Conservation (phyloP, 2,797 vertebrate species). For the Parauchenoglanis ngamensis region DNA sequence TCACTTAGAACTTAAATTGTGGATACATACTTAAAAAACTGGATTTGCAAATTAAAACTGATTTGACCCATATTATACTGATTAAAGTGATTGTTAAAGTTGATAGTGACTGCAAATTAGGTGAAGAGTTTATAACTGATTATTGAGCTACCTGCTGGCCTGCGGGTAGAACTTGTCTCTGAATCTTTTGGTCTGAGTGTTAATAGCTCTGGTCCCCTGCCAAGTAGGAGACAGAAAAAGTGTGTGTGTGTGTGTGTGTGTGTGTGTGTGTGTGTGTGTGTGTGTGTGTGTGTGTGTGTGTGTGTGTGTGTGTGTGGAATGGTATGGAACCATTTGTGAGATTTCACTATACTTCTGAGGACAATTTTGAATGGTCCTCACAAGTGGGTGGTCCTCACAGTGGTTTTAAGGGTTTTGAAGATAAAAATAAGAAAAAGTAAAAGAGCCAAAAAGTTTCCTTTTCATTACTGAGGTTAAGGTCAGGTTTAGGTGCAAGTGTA, state of each 20-base stretch:
- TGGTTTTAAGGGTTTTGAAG: too few species aligned
- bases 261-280: background rate
- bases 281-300: background rate
- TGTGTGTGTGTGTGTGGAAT: too few species aligned
- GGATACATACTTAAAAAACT: background rate
- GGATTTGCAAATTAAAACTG: background rate
- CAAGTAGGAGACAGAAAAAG: background rate
- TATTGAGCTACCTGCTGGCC: background rate
- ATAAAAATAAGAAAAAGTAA: too few species aligned
- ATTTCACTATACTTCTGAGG: too few species aligned
- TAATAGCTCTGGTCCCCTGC: background rate
- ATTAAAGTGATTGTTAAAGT: background rate
- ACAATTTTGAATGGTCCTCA: too few species aligned
- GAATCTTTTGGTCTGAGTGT: conserved; percentile 10
- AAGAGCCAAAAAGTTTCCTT: too few species aligned
- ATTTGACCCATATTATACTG: background rate
- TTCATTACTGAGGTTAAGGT: too few species aligned
- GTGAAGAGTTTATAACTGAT: background rate
- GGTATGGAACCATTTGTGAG: too few species aligned
- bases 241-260: background rate
- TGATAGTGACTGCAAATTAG: background rate
- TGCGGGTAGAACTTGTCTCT: background rate
- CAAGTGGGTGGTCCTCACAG: too few species aligned
- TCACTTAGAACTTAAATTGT: background rate
- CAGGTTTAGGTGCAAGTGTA: too few species aligned